phyloP scores from a whole-genome alignment of 2,113 vertebrate species.

The Colaptes auratus region DNA sequence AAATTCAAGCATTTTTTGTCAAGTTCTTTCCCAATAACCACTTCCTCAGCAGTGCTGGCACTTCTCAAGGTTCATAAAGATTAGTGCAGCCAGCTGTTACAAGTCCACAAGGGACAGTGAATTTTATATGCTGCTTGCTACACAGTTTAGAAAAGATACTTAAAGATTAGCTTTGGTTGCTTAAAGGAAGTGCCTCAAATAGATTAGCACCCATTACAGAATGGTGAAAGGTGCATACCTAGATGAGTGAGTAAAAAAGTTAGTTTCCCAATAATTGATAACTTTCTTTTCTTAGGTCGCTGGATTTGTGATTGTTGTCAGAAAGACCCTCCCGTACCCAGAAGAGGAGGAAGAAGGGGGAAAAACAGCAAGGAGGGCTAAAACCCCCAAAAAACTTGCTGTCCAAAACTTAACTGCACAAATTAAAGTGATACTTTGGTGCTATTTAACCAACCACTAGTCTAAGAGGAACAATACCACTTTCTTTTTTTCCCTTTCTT shows the following conservation, averaged over 20 bases:
- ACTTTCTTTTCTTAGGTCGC: constrained; percentile 83
- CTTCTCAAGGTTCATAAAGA: neutral
- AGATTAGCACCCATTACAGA: neutral
- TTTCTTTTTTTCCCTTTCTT: constrained; percentile 15
- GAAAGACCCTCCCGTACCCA: constrained; percentile 84
- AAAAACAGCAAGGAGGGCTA: constrained; percentile 90
- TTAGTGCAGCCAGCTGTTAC: neutral
- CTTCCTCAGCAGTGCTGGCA: neutral
- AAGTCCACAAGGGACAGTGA: neutral
- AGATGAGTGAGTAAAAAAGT: neutral
- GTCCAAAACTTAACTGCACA: constrained; percentile 58
- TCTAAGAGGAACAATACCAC: constrained; percentile 69
- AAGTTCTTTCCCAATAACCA: neutral
- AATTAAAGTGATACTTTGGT: constrained; percentile 70
- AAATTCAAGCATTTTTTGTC: rapidly evolving
- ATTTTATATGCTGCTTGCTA: neutral
- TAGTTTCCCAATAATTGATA: constrained; percentile 52
- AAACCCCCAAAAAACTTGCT: constrained; percentile 17
- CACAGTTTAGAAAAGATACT: neutral
- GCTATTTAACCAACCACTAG: constrained; percentile 72
- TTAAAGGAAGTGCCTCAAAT: neutral
- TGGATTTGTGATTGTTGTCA: constrained; percentile 97
- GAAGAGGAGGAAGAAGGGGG: constrained; percentile 88
- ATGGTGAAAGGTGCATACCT: neutral
- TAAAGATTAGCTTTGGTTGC: neutral